A percentile compares a stretch with the other conserved stretches of the same genome.
Evolutionary conservation across 2,888 invertebrate genomes (phyloP).

Genomic region (Sycophila texana): DNA sequence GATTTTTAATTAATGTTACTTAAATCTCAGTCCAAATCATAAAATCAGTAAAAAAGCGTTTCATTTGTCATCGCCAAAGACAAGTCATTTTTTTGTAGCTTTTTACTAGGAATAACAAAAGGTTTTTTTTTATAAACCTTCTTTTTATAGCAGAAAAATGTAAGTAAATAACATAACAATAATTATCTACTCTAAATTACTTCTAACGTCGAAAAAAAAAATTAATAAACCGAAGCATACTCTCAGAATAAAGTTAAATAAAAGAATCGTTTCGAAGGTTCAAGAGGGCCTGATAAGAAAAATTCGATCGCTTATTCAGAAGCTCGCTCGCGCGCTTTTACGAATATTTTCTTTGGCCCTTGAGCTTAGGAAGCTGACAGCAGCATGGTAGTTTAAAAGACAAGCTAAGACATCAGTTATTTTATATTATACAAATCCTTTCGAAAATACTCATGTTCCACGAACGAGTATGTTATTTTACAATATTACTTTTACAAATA

Average conservation of each 20-base stretch:
- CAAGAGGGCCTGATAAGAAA: slow-evolving; percentile 19
- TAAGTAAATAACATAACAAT: background rate
- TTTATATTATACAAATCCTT: slow-evolving; percentile 28
- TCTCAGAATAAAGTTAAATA: slow-evolving; percentile 10
- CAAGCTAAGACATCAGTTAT: slow-evolving; percentile 50
- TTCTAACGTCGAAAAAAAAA: too few relatives aligned
- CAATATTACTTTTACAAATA: background rate
- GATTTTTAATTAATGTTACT: too few relatives aligned
- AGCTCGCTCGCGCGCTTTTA: slow-evolving; percentile 27
- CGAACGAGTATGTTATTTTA: slow-evolving; percentile 9
- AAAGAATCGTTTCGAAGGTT: slow-evolving; percentile 38
- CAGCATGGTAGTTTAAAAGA: slow-evolving; percentile 64
- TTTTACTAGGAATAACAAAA: too few relatives aligned
- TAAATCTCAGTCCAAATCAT: too few relatives aligned
- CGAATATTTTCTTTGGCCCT: slow-evolving; percentile 44
- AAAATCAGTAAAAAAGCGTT: too few relatives aligned
- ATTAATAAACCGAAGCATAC: background rate
- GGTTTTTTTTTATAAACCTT: too few relatives aligned
- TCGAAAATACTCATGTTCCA: slow-evolving; percentile 1
- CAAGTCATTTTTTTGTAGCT: too few relatives aligned
- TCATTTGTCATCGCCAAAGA: too few relatives aligned
- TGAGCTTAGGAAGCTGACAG: slow-evolving; percentile 62
- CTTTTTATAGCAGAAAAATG: background rate
- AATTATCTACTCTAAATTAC: background rate
- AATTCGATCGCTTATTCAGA: slow-evolving; percentile 14